Evolutionary conservation across 2,113 vertebrate genomes (phyloP), one percentile per base, ranked within the genome.

Genomic region (Alethe diademata): DNA sequence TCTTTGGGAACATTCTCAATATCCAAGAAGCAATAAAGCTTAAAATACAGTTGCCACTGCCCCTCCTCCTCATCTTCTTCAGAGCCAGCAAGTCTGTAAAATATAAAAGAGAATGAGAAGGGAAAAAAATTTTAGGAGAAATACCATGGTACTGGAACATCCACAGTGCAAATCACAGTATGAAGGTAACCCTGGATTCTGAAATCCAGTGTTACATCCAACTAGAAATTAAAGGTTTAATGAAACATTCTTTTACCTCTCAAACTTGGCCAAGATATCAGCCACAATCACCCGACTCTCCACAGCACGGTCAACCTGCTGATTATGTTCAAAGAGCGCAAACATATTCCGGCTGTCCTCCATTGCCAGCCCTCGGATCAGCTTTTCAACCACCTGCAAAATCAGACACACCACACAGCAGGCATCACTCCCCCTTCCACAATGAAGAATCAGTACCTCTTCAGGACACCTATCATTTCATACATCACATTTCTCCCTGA

Each of bases 21-120:
- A 94, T 99, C 99, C 81, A 99, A 96, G 96, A 99, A 99, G 90
- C 99, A 99, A 95, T 99, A 99, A 43, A 99, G 98, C 81, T 99
- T 99, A 95, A 99, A 99, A 97, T 99, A 99, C 40, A 99, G 97
- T 88, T 98, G 98, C 98, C 98, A 99, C 36, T 98, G 98, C 58
- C 98, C 98, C 84, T 98, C 98, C 45, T 98, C 98, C 47, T 99
- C 98, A 31, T 98, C 98, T 40, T 99, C 99, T 75, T 98, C 98
- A 48, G 96, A 94, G 29, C 98, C 98, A 85, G 98, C 98, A 96
- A 99, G 97, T 94, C 99, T 99, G 88, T 74, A 80, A 84, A 56
- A 70, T 2, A 62, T 4, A 33, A 36, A 50, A 70, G 19, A 82
- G 19, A 65, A 31, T 56, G 7, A 83, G 51, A 80, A 48, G 4